phyloP scores from a whole-genome alignment of 2,888 invertebrate species.

The Axea sp. region DNA sequence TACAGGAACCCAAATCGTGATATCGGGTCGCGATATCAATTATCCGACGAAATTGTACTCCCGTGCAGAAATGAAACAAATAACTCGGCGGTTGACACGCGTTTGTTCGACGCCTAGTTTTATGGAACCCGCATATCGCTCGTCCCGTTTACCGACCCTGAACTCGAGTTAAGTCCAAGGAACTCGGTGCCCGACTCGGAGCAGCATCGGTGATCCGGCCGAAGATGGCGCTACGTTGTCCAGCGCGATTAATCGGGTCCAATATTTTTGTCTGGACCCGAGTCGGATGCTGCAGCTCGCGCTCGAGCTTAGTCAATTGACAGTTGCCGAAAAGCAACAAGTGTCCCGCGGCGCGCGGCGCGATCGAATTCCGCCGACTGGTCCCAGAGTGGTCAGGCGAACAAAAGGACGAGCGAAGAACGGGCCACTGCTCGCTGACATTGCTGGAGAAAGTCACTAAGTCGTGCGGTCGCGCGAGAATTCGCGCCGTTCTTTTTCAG shows the following conservation, averaged over 20 bases:
- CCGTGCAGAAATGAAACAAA: no score
- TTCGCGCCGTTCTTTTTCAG: conserved; percentile 35
- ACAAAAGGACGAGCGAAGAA: conserved; percentile 7
- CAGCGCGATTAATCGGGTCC: conserved; percentile 42
- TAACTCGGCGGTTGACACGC: no score
- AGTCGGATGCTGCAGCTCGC: conserved; percentile 71
- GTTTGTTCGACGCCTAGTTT: no score
- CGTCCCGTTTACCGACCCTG: conserved; percentile 41
- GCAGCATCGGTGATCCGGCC: conserved; percentile 2
- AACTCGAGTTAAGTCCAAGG: conserved; percentile 46
- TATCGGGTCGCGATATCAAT: no score
- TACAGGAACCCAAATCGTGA: no score
- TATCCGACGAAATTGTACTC: no score
- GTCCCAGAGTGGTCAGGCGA: neutral
- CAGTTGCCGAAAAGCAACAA: conserved; percentile 75
- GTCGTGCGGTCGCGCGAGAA: conserved; percentile 11
- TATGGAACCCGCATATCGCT: conserved; percentile 28
- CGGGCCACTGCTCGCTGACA: neutral
- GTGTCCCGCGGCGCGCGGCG: conserved; percentile 16
- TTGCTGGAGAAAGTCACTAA: conserved; percentile 36
- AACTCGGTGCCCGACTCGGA: conserved; percentile 4
- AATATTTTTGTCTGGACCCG: conserved; percentile 68
- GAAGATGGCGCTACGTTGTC: conserved; percentile 52
- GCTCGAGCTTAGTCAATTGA: conserved; percentile 74
- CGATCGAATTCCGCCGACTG: neutral